Base-by-base conservation (phyloP, 2,888 invertebrate species). In the Scotopteryx bipunctaria region DNA sequence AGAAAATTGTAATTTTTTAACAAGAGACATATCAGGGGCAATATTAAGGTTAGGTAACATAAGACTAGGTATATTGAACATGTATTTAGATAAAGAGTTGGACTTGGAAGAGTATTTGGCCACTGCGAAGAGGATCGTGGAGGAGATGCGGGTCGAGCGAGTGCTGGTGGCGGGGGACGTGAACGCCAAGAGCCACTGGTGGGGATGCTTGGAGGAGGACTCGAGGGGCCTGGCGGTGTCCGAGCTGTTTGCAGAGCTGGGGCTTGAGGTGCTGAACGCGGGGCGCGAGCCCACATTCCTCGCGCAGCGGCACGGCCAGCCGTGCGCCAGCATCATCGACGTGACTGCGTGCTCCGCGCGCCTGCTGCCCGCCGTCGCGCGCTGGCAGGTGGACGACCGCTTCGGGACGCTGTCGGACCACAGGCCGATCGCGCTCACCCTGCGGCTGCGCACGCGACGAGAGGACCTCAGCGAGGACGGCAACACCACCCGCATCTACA, bases 341-440 rank as follows among this genome's bases (percentile, higher is more conserved):
- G 41, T 48, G 1, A 48, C 47, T 1, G 47, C 40, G 13, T 35
- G 35, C 47, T 14, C 55, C 35, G 29, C 55, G 14, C 29, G 15
- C 16, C 16, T 40, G n/a, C 1, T 16, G 1, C 9, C n/a, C n/a
- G 15, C 5, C 9, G 3, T 3, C 4, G 27, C n/a, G n/a, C n/a
- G 15, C 29, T 40, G 40, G 40, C 5, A 1, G 5, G 27, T 40
- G 4, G 40, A 40, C n/a, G 14, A 29, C 2, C 0, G 1, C 5
- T 16, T 40, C 6, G n/a, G 29, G 2, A 16, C 17, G 3, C 19
- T 36, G 1, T 40, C 40, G 0, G 40, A 40, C 17, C 40, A 40
- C 29, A 17, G 17, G 17, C 9, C 40, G 2, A 15, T 40, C 9
- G 2, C 8, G 1, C 29, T 17, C 14, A 16, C 9, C 1, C 11